Base-by-base conservation (phyloP, 2,888 invertebrate genomes). In the Formica aserva region DNA sequence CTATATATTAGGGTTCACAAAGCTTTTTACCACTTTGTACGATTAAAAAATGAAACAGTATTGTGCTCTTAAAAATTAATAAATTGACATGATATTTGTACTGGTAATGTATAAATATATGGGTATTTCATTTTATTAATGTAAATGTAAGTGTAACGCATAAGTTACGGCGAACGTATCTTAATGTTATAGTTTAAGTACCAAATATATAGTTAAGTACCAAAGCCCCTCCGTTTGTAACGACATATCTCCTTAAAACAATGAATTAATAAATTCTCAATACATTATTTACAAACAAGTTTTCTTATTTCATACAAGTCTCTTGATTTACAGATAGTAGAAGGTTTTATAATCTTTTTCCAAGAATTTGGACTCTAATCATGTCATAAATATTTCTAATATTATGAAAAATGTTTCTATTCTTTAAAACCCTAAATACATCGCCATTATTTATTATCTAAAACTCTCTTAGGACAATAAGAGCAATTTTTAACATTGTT, bases 111-210 rank as follows among this genome's bases (percentile, higher is more conserved):
- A 52, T n/a, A 65, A 48, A 13, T 11, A 26, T 18, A 22, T 63
- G 9, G 3, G 18, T 29, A 22, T 35, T 48, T n/a, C 15, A 18
- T 52, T 76, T 1, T 22, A 48, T 35, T 26, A 52, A 32, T 22
- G 41, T 32, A 32, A 48, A n/a, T 35, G 15, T 8, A 1, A 67
- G 15, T 35, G 1, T 22, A 18, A 65, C 8, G 8, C 15, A 0
- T 52, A 76, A 76, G 48, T 76, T 75, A 76, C 13, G 63, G 76
- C 67, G 15, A 55, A 55, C 66, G 77, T 77, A 77, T 67, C 66
- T 77, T 77, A 77, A 77, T 9, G 13, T n/a, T 48, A 55, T 57
- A 77, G 15, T 66, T 66, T 77, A 77, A 77, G 77, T 41, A 77
- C 38, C 55, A 66, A 67, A 67, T 26, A 26, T 26, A 26, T 26